Evolutionary conservation across 2,113 vertebrate genomes (phyloP).

Genomic region (Passerina amoena): DNA sequence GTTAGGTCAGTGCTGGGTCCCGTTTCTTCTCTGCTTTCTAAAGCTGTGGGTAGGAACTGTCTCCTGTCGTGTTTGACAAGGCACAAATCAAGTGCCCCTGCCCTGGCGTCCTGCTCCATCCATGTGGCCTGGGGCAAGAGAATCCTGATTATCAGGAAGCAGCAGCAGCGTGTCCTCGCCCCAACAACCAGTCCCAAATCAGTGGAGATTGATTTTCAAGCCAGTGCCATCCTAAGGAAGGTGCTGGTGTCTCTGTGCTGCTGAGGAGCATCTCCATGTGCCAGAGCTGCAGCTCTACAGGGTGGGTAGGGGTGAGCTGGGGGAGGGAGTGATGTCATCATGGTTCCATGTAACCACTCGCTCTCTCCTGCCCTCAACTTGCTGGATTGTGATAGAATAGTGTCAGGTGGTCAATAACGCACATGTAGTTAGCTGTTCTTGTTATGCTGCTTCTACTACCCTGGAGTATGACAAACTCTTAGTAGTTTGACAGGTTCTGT

Average conservation of each 20-base stretch:
- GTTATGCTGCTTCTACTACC: neutral
- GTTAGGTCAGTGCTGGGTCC: neutral
- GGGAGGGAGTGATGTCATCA: neutral
- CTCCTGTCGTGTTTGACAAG: neutral
- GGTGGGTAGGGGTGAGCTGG: neutral
- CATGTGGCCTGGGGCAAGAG: accelerated
- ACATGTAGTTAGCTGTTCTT: neutral
- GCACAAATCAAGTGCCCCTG: neutral
- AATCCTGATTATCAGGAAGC: neutral
- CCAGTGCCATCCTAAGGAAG: neutral
- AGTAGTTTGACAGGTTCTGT: neutral
- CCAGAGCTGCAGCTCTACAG: neutral
- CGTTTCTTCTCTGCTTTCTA: neutral
- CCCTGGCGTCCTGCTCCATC: neutral
- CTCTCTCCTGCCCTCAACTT: neutral
- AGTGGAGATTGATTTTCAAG: accelerated
- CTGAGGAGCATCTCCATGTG: neutral
- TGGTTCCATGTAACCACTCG: accelerated
- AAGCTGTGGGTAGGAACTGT: neutral
- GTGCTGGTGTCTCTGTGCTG: neutral
- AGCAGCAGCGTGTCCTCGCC: accelerated
- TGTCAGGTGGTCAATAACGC: neutral
- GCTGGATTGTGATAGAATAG: neutral
- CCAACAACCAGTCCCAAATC: accelerated
- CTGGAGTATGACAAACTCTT: neutral